These are phyloP conservation scores for Epizoanthus illoricatus DNA, from an alignment of 92 coral and sea anemone species.

Conservation along the genomic window DNA sequence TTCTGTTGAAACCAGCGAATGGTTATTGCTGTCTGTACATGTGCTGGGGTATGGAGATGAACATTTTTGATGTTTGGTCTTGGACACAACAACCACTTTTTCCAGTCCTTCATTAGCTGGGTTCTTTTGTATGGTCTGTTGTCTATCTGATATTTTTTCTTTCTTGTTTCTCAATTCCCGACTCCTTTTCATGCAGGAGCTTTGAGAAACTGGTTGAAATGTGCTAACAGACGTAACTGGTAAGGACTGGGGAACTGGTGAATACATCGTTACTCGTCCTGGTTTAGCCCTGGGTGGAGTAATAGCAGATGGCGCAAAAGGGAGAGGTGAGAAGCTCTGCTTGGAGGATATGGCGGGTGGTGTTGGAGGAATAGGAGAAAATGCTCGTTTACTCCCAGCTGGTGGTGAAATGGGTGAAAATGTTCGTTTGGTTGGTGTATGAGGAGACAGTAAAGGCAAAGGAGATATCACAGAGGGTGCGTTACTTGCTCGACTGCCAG, in stretches of 20 bases:
- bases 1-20: constrained; percentile 1
- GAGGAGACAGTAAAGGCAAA: constrained; percentile 83
- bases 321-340: constrained; percentile 69
- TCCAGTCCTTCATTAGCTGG: neutral
- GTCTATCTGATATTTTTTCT: constrained; percentile 6
- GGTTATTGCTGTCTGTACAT: neutral
- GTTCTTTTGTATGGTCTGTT: neutral
- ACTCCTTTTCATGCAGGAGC: constrained; percentile 25
- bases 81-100: neutral
- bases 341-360: constrained; percentile 95
- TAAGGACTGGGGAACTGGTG: constrained; percentile 87
- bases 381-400: constrained; percentile 66
- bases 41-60: neutral
- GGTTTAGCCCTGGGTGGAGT: constrained; percentile 90
- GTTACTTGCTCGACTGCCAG: constrained; percentile 70
- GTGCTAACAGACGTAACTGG: constrained; percentile 89
- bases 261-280: constrained; percentile 86
- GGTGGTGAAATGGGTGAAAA: constrained; percentile 97
- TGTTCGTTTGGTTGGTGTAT: constrained; percentile 93
- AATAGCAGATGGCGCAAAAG: constrained; percentile 93
- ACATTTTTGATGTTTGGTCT: neutral
- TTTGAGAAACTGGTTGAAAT: constrained; percentile 87
- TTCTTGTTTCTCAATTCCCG: neutral
- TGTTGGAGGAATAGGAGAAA: constrained; percentile 81
- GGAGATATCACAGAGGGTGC: constrained; percentile 89